These are phyloP conservation scores for Nyctalus aviator DNA, from an alignment of 2,797 vertebrate genomes.

Conservation along the genomic window DNA sequence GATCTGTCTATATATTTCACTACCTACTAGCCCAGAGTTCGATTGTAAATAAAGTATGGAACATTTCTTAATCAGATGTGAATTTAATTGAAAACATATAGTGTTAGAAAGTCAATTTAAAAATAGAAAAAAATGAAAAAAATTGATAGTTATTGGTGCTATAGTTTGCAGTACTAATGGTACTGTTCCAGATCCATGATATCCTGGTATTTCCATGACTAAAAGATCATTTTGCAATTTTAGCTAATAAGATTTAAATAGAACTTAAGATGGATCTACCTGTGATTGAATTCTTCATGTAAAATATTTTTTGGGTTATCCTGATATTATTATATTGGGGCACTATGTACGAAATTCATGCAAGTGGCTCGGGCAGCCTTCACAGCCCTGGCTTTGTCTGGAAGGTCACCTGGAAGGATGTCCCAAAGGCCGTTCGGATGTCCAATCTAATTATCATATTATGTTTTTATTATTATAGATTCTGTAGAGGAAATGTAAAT, in stretches of 20 bases:
- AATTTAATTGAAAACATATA: neutral
- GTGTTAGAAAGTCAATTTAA: neutral
- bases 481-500: neutral
- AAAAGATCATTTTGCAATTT: slow-evolving; percentile 1
- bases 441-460: no score
- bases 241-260: neutral
- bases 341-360: no score
- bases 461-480: no score
- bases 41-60: neutral
- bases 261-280: neutral
- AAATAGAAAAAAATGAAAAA: neutral
- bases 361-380: no score
- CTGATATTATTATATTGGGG: neutral
- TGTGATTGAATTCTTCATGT: neutral
- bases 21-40: neutral
- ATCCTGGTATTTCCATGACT: neutral
- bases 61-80: neutral
- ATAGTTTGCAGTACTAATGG: neutral
- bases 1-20: neutral
- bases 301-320: neutral
- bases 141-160: neutral
- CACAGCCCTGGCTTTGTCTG: no score
- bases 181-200: neutral
- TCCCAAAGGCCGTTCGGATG: no score
- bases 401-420: no score